Base-by-base conservation (phyloP, 1,140 invertebrate genomes). In the Leptoteleia sp. region DNA sequence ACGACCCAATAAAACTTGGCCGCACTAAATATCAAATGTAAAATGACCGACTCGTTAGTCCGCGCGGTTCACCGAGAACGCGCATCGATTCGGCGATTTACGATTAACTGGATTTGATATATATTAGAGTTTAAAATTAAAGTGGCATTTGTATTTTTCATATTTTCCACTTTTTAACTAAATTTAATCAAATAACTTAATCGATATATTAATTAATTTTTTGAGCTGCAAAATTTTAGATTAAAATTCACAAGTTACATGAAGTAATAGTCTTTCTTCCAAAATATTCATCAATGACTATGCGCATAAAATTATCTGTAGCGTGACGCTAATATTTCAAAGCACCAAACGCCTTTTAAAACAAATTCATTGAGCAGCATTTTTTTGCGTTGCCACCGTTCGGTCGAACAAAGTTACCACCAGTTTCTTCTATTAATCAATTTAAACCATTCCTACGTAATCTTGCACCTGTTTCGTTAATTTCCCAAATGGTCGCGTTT, bases 21-120 rank as follows among this genome's bases (percentile, higher is more conserved):
- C 82, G 79, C 62, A 75, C 82, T 84, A 86, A 88, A 88, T 87
- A 88, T 87, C 84, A 87, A 85, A 85, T 82, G 83, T 84, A 83
- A 83, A 84, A 83, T 82, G 81, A 80, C 83, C 84, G 79, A 16
- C 85, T 86, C 86, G 85, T 87, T 87, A 87, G 83, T 50, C 82
- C 57, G 37, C 40, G 43, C 38, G 33, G 52, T 12, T 50, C 11
- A 33, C 19, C 15, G 25, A 6, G 17, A 38, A 17, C 3, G 19
- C 35, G 50, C 31, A n/a, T n/a, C 9, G 31, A 22, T 37, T 9
- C 12, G 17, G 11, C 1, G 31, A 52, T 59, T 29, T 6, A 15
- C 13, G 40, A 6, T 35, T 45, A 45, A 43, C 54, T 27, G 27
- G 9, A 37, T 22, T 22, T 37, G 48, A 35, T 16, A 33, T n/a